Conservation (phyloP, 2,797 vertebrate genomes). For the Hippoglossus hippoglossus region DNA sequence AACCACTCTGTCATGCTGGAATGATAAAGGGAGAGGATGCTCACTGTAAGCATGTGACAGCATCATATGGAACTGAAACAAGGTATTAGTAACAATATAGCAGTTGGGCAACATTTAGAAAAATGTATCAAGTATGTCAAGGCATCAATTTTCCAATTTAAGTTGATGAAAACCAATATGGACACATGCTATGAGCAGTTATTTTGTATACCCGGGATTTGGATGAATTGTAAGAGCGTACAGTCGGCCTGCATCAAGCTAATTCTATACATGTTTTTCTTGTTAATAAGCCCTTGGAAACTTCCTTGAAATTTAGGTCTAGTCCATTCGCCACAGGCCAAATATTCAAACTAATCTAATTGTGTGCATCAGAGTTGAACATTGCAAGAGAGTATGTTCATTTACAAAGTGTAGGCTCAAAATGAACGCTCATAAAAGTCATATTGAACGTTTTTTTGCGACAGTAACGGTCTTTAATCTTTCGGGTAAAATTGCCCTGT, state of each 20-base stretch:
- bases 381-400: constrained; percentile 38
- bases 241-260: not conserved
- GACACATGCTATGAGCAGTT: no score
- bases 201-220: no score
- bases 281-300: not conserved
- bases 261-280: not conserved
- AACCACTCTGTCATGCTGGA: constrained; percentile 62
- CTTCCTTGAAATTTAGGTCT: not conserved
- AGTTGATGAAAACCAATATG: not conserved
- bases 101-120: not conserved
- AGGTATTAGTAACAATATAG: no score
- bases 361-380: constrained; percentile 30
- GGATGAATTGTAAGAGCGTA: not conserved
- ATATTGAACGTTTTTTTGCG: constrained; percentile 55
- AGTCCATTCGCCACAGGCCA: constrained; percentile 1
- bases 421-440: constrained; percentile 69
- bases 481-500: constrained; percentile 63
- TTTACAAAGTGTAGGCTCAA: constrained; percentile 54
- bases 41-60: constrained; percentile 24
- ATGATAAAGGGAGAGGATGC: constrained; percentile 52
- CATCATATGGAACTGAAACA: not conserved
- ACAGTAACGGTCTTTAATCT: constrained; percentile 72
- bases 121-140: not conserved
- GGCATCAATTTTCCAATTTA: no score
- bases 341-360: constrained; percentile 19